Conservation (phyloP, 2,888 invertebrate genomes). For the Helleia helle region DNA sequence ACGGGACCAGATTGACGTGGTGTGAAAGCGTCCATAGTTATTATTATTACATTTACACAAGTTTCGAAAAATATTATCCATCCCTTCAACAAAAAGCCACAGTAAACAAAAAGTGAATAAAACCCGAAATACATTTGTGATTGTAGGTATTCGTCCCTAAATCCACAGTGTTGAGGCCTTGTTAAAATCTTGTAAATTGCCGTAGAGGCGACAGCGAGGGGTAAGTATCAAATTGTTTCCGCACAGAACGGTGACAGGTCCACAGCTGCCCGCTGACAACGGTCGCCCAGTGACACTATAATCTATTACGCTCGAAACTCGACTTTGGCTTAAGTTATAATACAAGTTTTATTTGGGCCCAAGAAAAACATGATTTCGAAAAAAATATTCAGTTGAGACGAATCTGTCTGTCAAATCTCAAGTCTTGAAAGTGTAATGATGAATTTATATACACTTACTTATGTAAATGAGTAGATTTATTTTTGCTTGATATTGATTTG, state of each 20-base stretch:
- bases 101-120: conserved; percentile 3
- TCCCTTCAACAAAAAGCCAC: too few species aligned
- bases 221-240: conserved; percentile 28
- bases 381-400: too few species aligned
- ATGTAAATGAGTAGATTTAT: too few species aligned
- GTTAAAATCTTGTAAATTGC: conserved; percentile 25
- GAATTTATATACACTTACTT: too few species aligned
- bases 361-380: too few species aligned
- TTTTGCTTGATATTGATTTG: too few species aligned
- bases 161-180: conserved; percentile 17
- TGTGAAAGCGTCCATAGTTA: too few species aligned
- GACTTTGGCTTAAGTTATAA: conserved; percentile 11
- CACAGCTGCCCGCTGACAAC: conserved; percentile 30
- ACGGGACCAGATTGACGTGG: too few species aligned
- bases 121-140: not conserved
- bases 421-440: too few species aligned
- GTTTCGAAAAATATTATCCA: not conserved
- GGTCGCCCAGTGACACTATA: conserved; percentile 28
- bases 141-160: conserved; percentile 10
- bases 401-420: too few species aligned
- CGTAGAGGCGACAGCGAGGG: conserved; percentile 18
- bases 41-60: too few species aligned
- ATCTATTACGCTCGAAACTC: conserved; percentile 23
- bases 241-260: conserved; percentile 25
- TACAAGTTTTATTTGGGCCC: not conserved